Percentiles rank a stretch among this genome's conserved stretches.
Conservation (phyloP, 1,140 invertebrate genomes). For the Mizuhopecten yessoensis region DNA sequence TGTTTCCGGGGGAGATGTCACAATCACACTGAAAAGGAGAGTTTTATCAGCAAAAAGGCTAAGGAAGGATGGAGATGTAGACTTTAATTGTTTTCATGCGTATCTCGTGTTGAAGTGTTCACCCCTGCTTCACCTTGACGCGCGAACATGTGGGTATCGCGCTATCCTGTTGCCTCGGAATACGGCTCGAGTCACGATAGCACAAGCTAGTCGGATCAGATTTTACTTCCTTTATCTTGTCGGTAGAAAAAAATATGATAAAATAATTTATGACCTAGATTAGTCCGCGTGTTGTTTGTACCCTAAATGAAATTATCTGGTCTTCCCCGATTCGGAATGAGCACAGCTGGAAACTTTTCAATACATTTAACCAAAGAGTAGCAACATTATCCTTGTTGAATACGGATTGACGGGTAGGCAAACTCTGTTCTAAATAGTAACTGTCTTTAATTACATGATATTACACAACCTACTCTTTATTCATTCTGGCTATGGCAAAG, state of each 20-base stretch:
- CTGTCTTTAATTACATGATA: background rate
- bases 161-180: background rate
- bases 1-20: no score
- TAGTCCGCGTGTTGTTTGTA: background rate
- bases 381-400: background rate
- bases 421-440: background rate
- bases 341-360: background rate
- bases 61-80: background rate
- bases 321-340: background rate
- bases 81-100: constrained; percentile 38
- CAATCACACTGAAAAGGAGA: background rate
- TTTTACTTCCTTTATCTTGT: background rate
- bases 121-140: constrained; percentile 21
- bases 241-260: constrained; percentile 9
- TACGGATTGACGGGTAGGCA: background rate
- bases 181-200: background rate
- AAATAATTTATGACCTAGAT: constrained; percentile 14
- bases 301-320: background rate
- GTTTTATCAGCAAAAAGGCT: background rate
- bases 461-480: background rate
- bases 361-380: background rate
- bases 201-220: background rate
- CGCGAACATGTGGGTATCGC: constrained; percentile 36
- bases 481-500: background rate
- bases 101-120: background rate